Evolutionary conservation across 2,113 vertebrate genomes (phyloP).

Genomic region (Malurus elegans): DNA sequence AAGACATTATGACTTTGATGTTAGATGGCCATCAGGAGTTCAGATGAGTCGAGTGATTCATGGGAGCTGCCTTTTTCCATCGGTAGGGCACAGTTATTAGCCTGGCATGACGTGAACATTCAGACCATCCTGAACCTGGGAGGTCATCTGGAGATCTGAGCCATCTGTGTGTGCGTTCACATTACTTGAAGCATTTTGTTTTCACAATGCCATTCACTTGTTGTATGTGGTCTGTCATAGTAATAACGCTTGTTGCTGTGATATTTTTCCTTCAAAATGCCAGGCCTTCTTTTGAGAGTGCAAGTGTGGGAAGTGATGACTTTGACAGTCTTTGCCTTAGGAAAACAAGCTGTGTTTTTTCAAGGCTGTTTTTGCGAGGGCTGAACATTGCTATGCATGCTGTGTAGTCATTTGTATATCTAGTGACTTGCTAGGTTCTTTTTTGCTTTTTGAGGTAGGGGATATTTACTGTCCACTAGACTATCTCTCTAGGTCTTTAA

Average conservation of each 20-base stretch:
- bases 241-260: not conserved
- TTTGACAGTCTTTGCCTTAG: not conserved
- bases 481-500: not conserved
- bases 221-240: not conserved
- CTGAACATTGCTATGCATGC: not conserved
- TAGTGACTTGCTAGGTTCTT: not conserved
- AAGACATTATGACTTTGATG: not conserved
- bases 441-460: not conserved
- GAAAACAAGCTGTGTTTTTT: not conserved
- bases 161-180: not conserved
- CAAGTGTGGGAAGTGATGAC: slow-evolving; percentile 3
- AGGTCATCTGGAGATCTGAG: not conserved
- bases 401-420: not conserved
- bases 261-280: not conserved
- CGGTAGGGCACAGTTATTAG: not conserved
- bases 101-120: rapidly evolving
- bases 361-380: not conserved
- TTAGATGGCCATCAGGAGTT: not conserved
- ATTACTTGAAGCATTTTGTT: not conserved
- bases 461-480: not conserved
- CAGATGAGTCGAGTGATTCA: not conserved
- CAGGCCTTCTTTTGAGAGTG: not conserved
- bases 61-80: not conserved
- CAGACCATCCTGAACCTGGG: not conserved
- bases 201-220: not conserved